Percentiles rank a stretch among this genome's conserved stretches.
Conservation (phyloP, 2,113 vertebrate species). For the Callospermophilus lateralis region DNA sequence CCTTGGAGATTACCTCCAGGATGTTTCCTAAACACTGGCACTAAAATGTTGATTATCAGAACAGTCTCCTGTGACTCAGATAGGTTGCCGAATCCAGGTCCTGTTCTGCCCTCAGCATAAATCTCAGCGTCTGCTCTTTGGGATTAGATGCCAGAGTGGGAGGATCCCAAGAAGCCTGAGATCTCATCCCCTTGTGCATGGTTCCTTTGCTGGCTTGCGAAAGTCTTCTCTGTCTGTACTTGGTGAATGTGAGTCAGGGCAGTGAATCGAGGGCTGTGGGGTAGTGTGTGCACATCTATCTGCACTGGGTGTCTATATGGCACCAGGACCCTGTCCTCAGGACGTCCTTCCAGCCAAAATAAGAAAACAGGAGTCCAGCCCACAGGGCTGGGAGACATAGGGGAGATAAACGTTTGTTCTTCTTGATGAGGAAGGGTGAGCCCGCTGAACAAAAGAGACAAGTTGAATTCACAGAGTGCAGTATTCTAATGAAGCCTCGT, state of each 20-base stretch:
- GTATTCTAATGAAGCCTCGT: slow-evolving; percentile 66
- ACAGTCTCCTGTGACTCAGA: neutral
- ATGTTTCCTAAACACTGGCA: neutral
- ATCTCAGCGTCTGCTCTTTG: neutral
- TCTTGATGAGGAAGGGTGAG: slow-evolving; percentile 58
- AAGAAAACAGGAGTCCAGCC: slow-evolving; percentile 11
- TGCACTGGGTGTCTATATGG: neutral
- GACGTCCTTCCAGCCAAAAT: neutral
- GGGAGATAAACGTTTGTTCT: slow-evolving; percentile 72
- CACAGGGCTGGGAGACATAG: neutral
- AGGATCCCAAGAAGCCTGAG: neutral
- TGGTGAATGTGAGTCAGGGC: neutral
- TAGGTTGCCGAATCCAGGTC: neutral
- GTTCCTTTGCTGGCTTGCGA: neutral
- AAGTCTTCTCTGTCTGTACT: neutral
- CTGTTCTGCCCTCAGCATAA: neutral
- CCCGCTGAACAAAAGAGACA: slow-evolving; percentile 63
- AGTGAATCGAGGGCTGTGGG: neutral
- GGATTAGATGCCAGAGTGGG: neutral
- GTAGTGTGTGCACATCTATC: fast-evolving
- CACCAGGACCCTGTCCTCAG: neutral
- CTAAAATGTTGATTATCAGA: neutral
- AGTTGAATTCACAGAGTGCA: slow-evolving; percentile 46
- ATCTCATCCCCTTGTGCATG: neutral
- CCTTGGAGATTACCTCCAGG: neutral